Evolutionary conservation across 2,113 vertebrate genomes (phyloP).

Genomic region (Capreolus pygargus): DNA sequence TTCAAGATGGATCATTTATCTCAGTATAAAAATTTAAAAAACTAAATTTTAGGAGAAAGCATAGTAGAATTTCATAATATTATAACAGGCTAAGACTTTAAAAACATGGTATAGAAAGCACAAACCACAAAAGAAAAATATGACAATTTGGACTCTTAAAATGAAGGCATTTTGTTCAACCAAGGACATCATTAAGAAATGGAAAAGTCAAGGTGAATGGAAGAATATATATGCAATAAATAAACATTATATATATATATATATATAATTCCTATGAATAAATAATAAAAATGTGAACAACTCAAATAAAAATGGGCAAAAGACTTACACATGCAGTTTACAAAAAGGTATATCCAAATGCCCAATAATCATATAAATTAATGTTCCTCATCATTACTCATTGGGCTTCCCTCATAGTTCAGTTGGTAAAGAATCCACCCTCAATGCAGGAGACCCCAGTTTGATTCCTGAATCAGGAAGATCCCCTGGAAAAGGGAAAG

Average conservation of each 20-base stretch:
- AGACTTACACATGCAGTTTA: neutral
- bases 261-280: neutral
- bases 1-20: neutral
- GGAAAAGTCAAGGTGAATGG: neutral
- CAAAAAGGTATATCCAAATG: neutral
- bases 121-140: neutral
- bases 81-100: neutral
- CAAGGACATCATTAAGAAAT: neutral
- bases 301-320: neutral
- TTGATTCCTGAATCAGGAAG: neutral
- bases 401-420: neutral
- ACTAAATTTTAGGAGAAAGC: neutral
- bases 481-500: neutral
- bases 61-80: neutral
- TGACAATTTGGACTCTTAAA: neutral
- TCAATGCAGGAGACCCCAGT: neutral
- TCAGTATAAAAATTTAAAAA: neutral
- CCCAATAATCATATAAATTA: neutral
- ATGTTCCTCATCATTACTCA: neutral
- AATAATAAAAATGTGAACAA: neutral
- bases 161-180: neutral
- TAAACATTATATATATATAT: neutral
- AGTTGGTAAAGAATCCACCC: neutral
- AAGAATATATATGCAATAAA: neutral
- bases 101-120: neutral